phyloP scores from a whole-genome alignment of 1,140 invertebrate species.

The Drosophila repletoides region DNA sequence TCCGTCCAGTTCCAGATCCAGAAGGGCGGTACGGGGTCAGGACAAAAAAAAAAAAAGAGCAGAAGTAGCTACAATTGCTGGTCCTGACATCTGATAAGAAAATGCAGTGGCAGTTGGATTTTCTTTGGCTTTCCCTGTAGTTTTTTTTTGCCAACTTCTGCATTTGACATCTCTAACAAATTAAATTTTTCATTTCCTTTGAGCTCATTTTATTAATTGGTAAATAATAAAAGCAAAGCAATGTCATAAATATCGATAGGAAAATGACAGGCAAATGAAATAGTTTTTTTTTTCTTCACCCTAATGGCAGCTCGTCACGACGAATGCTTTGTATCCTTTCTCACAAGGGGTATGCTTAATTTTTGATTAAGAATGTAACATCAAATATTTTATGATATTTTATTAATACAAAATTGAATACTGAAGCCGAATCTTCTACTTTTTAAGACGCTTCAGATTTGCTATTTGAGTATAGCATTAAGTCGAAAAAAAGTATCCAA shows the following conservation, averaged over 20 bases:
- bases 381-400: not conserved
- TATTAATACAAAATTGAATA: too few relatives aligned
- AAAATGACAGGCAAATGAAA: conserved; percentile 32
- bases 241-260: conserved; percentile 51
- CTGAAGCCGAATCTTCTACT: too few relatives aligned
- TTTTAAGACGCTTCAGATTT: too few relatives aligned
- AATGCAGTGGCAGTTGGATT: too few relatives aligned
- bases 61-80: conserved; percentile 16
- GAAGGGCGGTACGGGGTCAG: not conserved
- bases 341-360: not conserved
- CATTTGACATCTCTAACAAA: conserved; percentile 49
- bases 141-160: not conserved
- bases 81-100: conserved; percentile 71
- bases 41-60: not conserved
- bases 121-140: conserved; percentile 39
- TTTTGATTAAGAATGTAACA: not conserved
- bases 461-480: too few relatives aligned
- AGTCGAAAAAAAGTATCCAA: too few relatives aligned
- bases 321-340: not conserved
- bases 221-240: conserved; percentile 49
- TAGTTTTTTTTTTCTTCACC: not conserved
- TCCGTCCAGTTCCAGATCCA: too few relatives aligned
- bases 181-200: conserved; percentile 51
- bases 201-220: conserved; percentile 45
- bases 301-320: conserved; percentile 61